These are phyloP conservation scores for Brachionus sp. DNA, from an alignment of 1,140 invertebrate species.

Conservation along the genomic window DNA sequence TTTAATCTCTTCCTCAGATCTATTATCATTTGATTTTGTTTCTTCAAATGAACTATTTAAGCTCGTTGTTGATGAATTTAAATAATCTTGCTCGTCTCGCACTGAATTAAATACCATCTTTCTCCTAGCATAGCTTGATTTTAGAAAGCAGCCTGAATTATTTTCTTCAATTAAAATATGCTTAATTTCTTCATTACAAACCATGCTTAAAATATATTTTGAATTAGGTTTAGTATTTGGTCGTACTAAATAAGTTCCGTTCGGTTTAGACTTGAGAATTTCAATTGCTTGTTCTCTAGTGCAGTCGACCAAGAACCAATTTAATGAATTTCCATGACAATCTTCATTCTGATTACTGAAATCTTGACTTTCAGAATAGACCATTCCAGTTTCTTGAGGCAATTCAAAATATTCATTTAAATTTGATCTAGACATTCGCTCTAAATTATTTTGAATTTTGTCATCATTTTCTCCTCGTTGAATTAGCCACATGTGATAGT, in stretches of 20 bases:
- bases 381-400: not conserved
- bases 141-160: slow-evolving; percentile 31
- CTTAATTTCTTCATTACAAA: not conserved
- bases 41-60: slow-evolving; percentile 21
- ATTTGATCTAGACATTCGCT: not conserved
- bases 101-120: not conserved
- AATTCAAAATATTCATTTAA: not conserved
- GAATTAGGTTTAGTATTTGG: not conserved
- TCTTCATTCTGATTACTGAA: not conserved
- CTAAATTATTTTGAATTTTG: slow-evolving; percentile 35
- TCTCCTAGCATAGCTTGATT: slow-evolving; percentile 23
- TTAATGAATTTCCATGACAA: not conserved
- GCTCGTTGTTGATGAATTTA: not conserved
- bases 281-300: not conserved
- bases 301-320: slow-evolving; percentile 23
- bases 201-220: slow-evolving; percentile 28
- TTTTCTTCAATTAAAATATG: slow-evolving; percentile 43
- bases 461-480: slow-evolving; percentile 43
- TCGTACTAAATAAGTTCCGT: slow-evolving; percentile 34
- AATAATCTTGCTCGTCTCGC: not conserved
- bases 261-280: not conserved
- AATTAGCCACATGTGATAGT: slow-evolving; percentile 46
- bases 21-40: not conserved
- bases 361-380: not conserved
- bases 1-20: not conserved